Percentiles rank a stretch among this genome's conserved stretches.
Evolutionary conservation across 2,113 vertebrate species (phyloP).

Genomic region (Sapayoa aenigma): DNA sequence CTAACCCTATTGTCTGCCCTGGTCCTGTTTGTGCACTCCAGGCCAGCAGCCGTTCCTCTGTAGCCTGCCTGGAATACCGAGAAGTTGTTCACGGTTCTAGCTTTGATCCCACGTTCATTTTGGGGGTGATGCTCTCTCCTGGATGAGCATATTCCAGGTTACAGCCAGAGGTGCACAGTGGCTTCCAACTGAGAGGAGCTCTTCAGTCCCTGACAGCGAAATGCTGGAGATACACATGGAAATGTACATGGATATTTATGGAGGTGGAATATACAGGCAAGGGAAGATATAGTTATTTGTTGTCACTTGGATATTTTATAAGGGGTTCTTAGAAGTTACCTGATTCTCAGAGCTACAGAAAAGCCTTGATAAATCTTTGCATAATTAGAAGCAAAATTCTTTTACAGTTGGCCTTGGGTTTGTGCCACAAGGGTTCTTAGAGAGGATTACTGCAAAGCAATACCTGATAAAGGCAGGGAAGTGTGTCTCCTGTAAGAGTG

Average conservation of each 20-base stretch:
- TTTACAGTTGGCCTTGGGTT: background rate
- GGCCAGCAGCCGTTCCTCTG: background rate
- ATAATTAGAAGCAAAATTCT: background rate
- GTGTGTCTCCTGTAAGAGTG: background rate
- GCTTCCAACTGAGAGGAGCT: background rate
- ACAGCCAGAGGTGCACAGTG: background rate
- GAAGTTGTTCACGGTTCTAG: too few relatives aligned
- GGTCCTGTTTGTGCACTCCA: fast-evolving
- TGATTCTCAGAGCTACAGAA: background rate
- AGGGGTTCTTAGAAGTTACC: background rate
- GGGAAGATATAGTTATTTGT: background rate
- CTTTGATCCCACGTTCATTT: background rate
- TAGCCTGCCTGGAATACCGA: background rate
- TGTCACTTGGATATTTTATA: background rate
- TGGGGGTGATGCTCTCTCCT: background rate
- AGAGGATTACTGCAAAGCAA: background rate
- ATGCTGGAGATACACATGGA: background rate
- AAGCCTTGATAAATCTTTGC: background rate
- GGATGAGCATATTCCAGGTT: fast-evolving
- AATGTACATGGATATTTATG: background rate
- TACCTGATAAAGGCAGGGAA: background rate
- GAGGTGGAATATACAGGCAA: background rate
- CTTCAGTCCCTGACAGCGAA: background rate
- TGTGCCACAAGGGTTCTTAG: background rate
- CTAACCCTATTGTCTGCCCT: background rate